Evolutionary conservation across 2,888 invertebrate genomes (phyloP).

Genomic region (Rhogogaster chlorosoma): DNA sequence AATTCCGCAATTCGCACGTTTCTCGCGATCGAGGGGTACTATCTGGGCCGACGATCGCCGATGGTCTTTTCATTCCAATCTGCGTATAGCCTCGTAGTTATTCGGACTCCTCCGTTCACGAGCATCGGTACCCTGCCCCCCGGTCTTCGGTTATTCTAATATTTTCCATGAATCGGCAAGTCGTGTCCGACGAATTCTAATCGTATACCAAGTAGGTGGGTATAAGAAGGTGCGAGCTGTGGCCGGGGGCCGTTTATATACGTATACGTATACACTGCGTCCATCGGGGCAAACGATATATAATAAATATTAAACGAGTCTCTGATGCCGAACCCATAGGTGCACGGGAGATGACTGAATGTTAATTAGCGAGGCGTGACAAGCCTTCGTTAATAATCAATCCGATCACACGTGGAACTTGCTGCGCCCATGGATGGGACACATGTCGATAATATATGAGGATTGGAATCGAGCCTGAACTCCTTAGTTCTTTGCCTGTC

Average conservation of each 20-base stretch:
- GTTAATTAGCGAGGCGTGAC: slow-evolving; percentile 74
- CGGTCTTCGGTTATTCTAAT: slow-evolving; percentile 70
- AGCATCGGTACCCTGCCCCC: neutral
- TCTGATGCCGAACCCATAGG: slow-evolving; percentile 41
- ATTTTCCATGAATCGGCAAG: slow-evolving; percentile 70
- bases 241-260: neutral
- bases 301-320: slow-evolving; percentile 76
- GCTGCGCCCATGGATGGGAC: neutral
- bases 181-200: slow-evolving; percentile 62
- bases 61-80: neutral
- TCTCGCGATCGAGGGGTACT: neutral
- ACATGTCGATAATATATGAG: neutral
- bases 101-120: neutral
- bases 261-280: slow-evolving; percentile 57
- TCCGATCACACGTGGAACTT: slow-evolving; percentile 31
- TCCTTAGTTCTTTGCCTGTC: neutral
- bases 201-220: slow-evolving; percentile 52
- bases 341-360: slow-evolving; percentile 70
- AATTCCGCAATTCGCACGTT: neutral
- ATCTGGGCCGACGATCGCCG: slow-evolving; percentile 15
- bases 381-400: slow-evolving; percentile 61
- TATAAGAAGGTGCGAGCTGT: too few species aligned
- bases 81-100: neutral
- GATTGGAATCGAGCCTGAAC: neutral
- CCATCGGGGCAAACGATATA: slow-evolving; percentile 64